Conservation (phyloP, 2,797 vertebrate species). For the Bovichtus diacanthus region DNA sequence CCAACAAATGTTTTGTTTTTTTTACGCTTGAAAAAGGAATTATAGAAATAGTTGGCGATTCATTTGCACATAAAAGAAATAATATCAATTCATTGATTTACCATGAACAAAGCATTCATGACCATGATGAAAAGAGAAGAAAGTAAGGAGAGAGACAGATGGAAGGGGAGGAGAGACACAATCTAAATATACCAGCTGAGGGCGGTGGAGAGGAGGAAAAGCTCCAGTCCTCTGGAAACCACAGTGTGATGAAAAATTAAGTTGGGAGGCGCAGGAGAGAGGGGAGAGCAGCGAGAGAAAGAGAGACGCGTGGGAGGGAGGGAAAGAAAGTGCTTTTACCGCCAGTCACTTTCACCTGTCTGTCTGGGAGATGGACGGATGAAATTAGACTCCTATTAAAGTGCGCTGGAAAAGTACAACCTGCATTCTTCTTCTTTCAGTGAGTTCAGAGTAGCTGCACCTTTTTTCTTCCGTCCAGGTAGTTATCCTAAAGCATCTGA, state of each 20-base stretch:
- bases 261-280: slow-evolving; percentile 31
- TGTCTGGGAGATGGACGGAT: slow-evolving; percentile 65
- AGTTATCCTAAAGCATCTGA: slow-evolving; percentile 31
- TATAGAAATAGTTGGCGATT: background rate
- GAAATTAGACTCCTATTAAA: slow-evolving; percentile 64
- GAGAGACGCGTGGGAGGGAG: background rate
- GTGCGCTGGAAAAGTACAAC: slow-evolving; percentile 45
- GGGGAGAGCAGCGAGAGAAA: slow-evolving; percentile 13
- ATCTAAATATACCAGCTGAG: slow-evolving; percentile 65
- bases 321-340: slow-evolving; percentile 67
- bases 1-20: background rate
- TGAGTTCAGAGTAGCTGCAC: slow-evolving; percentile 29
- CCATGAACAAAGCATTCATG: background rate
- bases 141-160: background rate
- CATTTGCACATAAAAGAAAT: fast-evolving
- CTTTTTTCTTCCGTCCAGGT: slow-evolving; percentile 1
- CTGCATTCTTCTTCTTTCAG: slow-evolving; percentile 34
- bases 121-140: background rate
- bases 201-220: slow-evolving; percentile 57
- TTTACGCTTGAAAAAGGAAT: background rate
- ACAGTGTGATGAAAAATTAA: slow-evolving; percentile 70
- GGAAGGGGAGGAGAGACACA: slow-evolving; percentile 10
- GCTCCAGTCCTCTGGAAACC: slow-evolving; percentile 33
- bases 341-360: slow-evolving; percentile 68
- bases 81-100: background rate